A percentile compares a stretch with the other conserved stretches of the same genome.
phyloP scores from a whole-genome alignment of 1,140 invertebrate genomes.

The Lysiphlebus fabarum region DNA sequence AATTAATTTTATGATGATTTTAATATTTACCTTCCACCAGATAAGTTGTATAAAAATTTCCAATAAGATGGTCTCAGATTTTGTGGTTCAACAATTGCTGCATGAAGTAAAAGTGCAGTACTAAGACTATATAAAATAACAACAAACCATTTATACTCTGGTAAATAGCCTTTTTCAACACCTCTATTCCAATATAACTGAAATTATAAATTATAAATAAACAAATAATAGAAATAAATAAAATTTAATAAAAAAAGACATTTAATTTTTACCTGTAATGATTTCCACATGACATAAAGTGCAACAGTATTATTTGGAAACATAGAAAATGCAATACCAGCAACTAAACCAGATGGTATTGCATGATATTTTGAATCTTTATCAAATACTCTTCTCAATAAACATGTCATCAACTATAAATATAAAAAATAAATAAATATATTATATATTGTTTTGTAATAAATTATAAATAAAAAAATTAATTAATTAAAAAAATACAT shows the following conservation, averaged over 20 bases:
- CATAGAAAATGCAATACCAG: constrained; percentile 61
- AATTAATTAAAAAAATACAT: constrained; percentile 26
- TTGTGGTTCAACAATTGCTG: constrained; percentile 74
- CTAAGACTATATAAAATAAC: constrained; percentile 74
- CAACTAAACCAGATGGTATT: constrained; percentile 64
- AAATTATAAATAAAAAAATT: constrained; percentile 17
- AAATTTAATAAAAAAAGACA: neutral
- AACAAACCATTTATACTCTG: constrained; percentile 62
- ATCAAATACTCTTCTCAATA: constrained; percentile 56
- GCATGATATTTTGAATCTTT: constrained; percentile 61
- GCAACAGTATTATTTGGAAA: constrained; percentile 69
- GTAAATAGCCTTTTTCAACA: constrained; percentile 58
- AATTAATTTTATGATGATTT: neutral
- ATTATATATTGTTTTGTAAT: neutral
- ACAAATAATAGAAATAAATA: neutral
- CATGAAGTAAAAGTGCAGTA: constrained; percentile 77
- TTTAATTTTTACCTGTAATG: constrained; percentile 59
- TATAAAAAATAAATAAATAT: too few relatives aligned
- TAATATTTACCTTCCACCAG: constrained; percentile 64
- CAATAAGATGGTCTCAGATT: constrained; percentile 79
- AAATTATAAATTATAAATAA: constrained; percentile 31
- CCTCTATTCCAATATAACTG: constrained; percentile 64
- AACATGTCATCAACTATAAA: constrained; percentile 61
- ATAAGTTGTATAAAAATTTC: constrained; percentile 74
- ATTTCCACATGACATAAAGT: constrained; percentile 71